phyloP scores from a whole-genome alignment of 2,113 vertebrate genomes.

The Rhineura floridana region DNA sequence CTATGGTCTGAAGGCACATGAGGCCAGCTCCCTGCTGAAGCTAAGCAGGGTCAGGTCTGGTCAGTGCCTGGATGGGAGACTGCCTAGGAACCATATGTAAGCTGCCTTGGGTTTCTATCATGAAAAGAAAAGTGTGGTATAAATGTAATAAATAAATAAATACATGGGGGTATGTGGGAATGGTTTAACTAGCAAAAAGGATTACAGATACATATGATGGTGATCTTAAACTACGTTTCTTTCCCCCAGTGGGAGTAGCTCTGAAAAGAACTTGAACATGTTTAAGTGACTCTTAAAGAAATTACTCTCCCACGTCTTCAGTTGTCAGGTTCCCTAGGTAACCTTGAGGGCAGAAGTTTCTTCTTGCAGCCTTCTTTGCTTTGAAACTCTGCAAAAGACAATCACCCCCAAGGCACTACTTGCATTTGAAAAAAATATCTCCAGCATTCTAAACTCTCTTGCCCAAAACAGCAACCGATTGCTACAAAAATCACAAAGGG shows the following conservation, averaged over 20 bases:
- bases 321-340: conserved; percentile 64
- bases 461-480: not conserved
- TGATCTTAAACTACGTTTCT: conserved; percentile 44
- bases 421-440: not conserved
- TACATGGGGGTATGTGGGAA: not conserved
- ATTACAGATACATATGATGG: conserved; percentile 39
- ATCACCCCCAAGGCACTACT: not conserved
- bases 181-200: conserved; percentile 1
- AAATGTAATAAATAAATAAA: no score
- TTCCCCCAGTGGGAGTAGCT: conserved; percentile 55
- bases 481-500: not conserved
- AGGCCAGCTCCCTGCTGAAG: no score
- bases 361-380: conserved; percentile 10
- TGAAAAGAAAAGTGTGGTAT: no score
- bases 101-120: no score
- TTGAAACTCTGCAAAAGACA: not conserved
- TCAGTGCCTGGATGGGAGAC: no score
- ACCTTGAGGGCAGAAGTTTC: conserved; percentile 56
- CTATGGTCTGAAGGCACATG: no score
- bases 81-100: no score
- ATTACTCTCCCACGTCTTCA: conserved; percentile 63
- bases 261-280: conserved; percentile 49
- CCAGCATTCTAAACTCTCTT: conserved; percentile 2
- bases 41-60: no score
- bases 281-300: conserved; percentile 56